phyloP scores from a whole-genome alignment of 2,113 vertebrate genomes.

The Pterocles orientalis region DNA sequence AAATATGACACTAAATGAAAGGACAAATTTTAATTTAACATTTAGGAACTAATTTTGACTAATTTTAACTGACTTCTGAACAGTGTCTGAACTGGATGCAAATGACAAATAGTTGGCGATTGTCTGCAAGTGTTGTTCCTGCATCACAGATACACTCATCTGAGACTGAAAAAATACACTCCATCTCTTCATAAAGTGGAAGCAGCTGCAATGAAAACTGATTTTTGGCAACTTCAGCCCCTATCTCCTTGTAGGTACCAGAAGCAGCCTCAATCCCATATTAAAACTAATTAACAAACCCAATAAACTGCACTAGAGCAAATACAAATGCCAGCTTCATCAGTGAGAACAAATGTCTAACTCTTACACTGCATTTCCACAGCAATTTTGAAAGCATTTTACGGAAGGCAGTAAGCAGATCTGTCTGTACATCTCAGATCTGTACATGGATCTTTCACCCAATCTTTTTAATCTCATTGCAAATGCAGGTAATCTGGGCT shows the following conservation, averaged over 20 bases:
- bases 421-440: background rate
- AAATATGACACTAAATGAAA: conserved; percentile 63
- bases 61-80: conserved; percentile 50
- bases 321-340: conserved; percentile 14
- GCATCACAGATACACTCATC: background rate
- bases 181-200: conserved; percentile 40
- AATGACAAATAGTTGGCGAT: conserved; percentile 52
- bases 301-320: background rate
- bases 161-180: conserved; percentile 4
- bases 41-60: conserved; percentile 47
- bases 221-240: conserved; percentile 40
- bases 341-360: background rate
- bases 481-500: background rate
- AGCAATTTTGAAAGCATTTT: background rate
- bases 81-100: conserved; percentile 58
- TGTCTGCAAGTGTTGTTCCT: conserved; percentile 38
- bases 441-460: background rate
- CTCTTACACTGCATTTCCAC: background rate
- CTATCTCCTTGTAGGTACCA: background rate
- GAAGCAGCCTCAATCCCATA: background rate
- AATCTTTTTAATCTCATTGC: too few species aligned
- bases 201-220: conserved; percentile 51
- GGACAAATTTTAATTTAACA: conserved; percentile 64
- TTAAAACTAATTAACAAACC: conserved; percentile 48
- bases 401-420: background rate